A percentile compares a stretch with the other conserved stretches of the same genome.
Conservation (phyloP, 2,888 invertebrate species). For the Caenorhabditis plicata region DNA sequence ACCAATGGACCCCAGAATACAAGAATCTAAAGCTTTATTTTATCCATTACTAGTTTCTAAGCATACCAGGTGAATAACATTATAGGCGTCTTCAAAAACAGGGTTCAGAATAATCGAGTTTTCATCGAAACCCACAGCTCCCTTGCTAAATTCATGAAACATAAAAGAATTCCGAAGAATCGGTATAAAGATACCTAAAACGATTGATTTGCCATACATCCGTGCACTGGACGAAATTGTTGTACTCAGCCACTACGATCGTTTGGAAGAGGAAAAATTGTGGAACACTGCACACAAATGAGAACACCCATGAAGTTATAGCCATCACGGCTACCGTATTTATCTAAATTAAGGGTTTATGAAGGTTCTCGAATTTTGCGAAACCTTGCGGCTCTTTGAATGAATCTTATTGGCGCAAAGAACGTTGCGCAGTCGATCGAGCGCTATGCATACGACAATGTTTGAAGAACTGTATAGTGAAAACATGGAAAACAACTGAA, state of each 20-base stretch:
- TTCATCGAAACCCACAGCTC: conserved; percentile 2
- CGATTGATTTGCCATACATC: conserved; percentile 54
- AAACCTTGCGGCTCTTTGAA: conserved; percentile 16
- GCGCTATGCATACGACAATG: conserved; percentile 62
- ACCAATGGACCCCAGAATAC: conserved; percentile 64
- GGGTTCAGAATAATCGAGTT: conserved; percentile 35
- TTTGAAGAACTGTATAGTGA: conserved; percentile 61
- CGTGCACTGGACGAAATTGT: conserved; percentile 50
- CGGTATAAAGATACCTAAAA: conserved; percentile 1
- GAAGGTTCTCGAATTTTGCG: neutral
- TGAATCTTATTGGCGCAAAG: conserved; percentile 50
- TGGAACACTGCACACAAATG: conserved; percentile 50
- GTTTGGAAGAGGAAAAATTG: conserved; percentile 57
- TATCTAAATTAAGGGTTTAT: conserved; percentile 22
- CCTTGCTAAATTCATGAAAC: neutral
- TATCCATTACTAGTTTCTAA: neutral
- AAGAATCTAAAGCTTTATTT: conserved; percentile 43
- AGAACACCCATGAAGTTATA: conserved; percentile 46
- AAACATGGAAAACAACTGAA: conserved; percentile 58
- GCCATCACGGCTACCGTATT: conserved; percentile 36
- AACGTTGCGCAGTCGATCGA: conserved; percentile 61
- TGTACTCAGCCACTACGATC: conserved; percentile 36
- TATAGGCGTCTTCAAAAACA: conserved; percentile 49
- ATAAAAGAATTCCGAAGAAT: neutral
- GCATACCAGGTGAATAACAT: conserved; percentile 55